Base-by-base conservation (phyloP, 2,888 invertebrate species). In the Drosophila maculinotata region DNA sequence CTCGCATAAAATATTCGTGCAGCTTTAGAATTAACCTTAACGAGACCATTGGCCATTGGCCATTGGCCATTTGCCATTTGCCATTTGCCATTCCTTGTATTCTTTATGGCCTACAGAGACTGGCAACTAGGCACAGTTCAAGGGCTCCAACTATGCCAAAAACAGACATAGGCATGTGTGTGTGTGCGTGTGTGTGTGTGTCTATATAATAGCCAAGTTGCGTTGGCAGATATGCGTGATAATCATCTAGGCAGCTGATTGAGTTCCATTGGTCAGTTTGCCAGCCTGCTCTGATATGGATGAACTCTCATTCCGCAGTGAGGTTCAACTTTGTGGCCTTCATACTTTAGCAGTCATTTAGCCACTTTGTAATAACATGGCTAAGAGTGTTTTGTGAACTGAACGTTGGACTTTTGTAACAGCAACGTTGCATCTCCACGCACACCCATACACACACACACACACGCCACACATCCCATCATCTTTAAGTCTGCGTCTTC, bases 331-430 rank as follows among this genome's bases (percentile, higher is more conserved):
- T 26, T 15, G 30, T 49, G 48, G 41, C 31, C 42, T 17, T 39
- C 23, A 35, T 35, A 36, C 44, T 36, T 52, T 47, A 17, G 57
- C 63, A 60, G 71, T 66, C 86, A 79, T 83, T 81, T 83, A 81
- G 83, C 69, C 86, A 69, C 72, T 80, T 81, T 83, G 81, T 81
- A 86, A 86, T 83, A 83, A 83, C 81, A 83, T 47, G 81, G 81
- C 81, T 86, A 80, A 81, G 81, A 83, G 86, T 80, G 80, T 83
- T 76, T 80, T 77, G 79, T 66, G 84, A 79, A 75, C 81, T 69
- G 47, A 47, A 45, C 39, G 58, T 31, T 69, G 49, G 26, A 47
- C 35, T 53, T 26, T 42, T 26, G 62, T 39, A 39, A 41, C 48
- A 36, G 66, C 63, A 54, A 33, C 44, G 48, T 35, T 49, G 38